Evolutionary conservation across 2,797 vertebrate genomes (phyloP).

Genomic region (Petrocephalus sullivani): DNA sequence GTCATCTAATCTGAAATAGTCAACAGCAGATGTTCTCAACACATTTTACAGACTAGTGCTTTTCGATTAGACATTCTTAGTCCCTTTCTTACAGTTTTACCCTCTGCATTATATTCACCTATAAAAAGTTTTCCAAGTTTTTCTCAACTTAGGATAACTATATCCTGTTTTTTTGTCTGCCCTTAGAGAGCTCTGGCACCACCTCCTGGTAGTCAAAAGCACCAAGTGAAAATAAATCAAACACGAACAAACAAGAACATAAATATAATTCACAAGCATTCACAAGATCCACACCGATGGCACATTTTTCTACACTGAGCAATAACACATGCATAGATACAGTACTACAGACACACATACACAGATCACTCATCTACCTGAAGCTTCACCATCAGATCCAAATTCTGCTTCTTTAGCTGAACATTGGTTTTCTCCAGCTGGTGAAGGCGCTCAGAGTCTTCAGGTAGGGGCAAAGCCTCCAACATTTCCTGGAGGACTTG

Average conservation of each 20-base stretch:
- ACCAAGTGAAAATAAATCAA: not conserved
- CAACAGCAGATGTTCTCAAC: not conserved
- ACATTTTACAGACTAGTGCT: not conserved
- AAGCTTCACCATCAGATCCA: conserved; percentile 94
- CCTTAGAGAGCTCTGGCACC: conserved; percentile 46
- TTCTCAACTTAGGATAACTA: not conserved
- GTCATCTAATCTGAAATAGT: not conserved
- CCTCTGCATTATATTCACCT: not conserved
- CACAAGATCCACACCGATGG: not conserved
- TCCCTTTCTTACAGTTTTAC: not conserved
- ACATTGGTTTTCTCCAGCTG: conserved; percentile 84
- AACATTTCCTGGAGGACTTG: conserved; percentile 89
- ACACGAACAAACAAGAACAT: not conserved
- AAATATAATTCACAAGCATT: not conserved
- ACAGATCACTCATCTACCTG: conserved; percentile 65
- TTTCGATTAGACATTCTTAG: not conserved
- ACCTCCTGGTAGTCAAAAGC: conserved; percentile 47
- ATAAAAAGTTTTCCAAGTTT: not conserved
- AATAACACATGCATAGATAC: not conserved
- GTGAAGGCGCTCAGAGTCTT: conserved; percentile 79
- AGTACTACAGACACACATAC: not conserved
- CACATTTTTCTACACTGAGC: conserved; percentile 14
- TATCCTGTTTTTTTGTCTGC: conserved; percentile 32
- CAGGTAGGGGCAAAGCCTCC: conserved; percentile 65
- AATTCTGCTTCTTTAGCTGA: conserved; percentile 93